These are phyloP conservation scores for Cephalotes varians DNA, from an alignment of 2,888 invertebrate species.

Conservation along the genomic window DNA sequence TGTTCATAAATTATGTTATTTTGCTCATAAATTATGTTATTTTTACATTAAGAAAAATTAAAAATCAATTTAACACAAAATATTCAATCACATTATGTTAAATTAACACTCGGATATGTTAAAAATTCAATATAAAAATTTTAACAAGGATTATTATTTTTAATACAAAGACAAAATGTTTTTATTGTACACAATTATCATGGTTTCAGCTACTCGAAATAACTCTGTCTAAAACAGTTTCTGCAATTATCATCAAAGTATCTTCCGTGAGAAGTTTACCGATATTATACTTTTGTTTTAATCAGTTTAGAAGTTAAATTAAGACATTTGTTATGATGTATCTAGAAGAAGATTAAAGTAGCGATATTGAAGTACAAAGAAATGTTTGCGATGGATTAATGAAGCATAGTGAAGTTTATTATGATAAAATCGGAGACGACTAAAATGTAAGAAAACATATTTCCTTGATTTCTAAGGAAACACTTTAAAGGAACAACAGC, in stretches of 20 bases:
- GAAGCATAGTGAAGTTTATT: slow-evolving; percentile 16
- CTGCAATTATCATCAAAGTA: not conserved
- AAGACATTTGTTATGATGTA: not conserved
- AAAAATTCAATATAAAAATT: too few relatives aligned
- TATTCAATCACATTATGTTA: too few relatives aligned
- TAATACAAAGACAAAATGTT: too few relatives aligned
- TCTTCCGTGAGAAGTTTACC: not conserved
- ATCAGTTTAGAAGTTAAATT: not conserved
- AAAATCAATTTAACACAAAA: too few relatives aligned
- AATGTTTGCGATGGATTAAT: slow-evolving; percentile 32
- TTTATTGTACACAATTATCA: too few relatives aligned
- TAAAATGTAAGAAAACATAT: slow-evolving; percentile 41
- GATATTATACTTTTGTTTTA: not conserved
- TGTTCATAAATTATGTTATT: too few relatives aligned
- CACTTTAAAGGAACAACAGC: slow-evolving; percentile 50
- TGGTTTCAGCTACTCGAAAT: not conserved
- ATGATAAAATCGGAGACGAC: slow-evolving; percentile 20
- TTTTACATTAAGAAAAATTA: too few relatives aligned
- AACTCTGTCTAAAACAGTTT: not conserved
- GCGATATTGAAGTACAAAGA: not conserved
- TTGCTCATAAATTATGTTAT: too few relatives aligned
- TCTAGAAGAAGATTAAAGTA: not conserved
- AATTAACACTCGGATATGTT: too few relatives aligned
- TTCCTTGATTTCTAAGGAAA: slow-evolving; percentile 34
- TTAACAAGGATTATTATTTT: too few relatives aligned